These are phyloP conservation scores for Taenaris catops DNA, from an alignment of 2,888 invertebrate species.

Conservation along the genomic window DNA sequence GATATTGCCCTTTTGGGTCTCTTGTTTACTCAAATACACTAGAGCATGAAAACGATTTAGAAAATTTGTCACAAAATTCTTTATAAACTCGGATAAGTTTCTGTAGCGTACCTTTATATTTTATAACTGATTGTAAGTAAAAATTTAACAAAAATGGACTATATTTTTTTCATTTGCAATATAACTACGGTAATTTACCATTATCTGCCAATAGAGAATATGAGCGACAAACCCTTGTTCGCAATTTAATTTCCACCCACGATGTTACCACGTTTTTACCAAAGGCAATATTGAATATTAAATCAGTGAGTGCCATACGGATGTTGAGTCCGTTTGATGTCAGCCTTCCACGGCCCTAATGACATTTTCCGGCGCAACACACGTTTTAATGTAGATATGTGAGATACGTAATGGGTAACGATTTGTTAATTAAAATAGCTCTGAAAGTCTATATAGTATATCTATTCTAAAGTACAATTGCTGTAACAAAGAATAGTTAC, in stretches of 20 bases:
- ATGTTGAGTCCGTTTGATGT: conserved; percentile 72
- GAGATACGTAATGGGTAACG: background rate
- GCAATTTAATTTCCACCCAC: conserved; percentile 58
- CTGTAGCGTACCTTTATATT: too few relatives aligned
- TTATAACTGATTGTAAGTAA: too few relatives aligned
- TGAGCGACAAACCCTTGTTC: conserved; percentile 12
- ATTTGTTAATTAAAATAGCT: conserved; percentile 1
- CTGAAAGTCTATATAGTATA: too few relatives aligned
- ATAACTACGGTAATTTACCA: too few relatives aligned
- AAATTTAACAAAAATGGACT: too few relatives aligned
- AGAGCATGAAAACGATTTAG: background rate
- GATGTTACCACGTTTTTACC: conserved; percentile 62
- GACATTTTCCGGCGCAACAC: conserved; percentile 62
- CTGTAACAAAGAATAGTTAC: too few relatives aligned
- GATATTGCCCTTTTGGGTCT: background rate
- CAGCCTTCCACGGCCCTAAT: conserved; percentile 57
- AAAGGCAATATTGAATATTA: conserved; percentile 63
- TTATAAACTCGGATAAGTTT: too few relatives aligned
- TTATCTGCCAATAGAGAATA: background rate
- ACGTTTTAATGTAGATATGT: conserved; percentile 20
- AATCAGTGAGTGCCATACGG: conserved; percentile 64
- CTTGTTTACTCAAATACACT: background rate
- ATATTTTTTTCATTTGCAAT: too few relatives aligned
- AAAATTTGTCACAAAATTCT: too few relatives aligned
- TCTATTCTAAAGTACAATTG: too few relatives aligned